These are phyloP conservation scores for Cassiopea xamachana DNA, from an alignment of 30 jellyfish, hydroid and myxozoan genomes.

Conservation along the genomic window DNA sequence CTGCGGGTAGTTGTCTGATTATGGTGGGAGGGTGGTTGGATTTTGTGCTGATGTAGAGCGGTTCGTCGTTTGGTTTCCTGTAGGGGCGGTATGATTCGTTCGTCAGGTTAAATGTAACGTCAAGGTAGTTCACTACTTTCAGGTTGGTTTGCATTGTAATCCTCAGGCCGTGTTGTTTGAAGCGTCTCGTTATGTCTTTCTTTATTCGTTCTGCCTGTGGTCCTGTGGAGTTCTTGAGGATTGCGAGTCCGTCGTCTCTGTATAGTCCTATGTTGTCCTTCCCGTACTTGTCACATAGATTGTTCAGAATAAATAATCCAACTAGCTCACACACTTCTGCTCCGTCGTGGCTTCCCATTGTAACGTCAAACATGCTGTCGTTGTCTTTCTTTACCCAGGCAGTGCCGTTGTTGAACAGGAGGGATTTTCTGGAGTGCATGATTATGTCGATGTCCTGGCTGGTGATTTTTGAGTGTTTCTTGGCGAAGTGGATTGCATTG, in stretches of 20 bases:
- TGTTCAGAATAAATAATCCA: neutral
- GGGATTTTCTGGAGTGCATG: too few species aligned
- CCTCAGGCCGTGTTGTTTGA: neutral
- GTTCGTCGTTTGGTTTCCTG: conserved; percentile 52
- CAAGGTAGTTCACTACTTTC: conserved; percentile 1
- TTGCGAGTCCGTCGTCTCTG: neutral
- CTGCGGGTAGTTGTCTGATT: conserved; percentile 41
- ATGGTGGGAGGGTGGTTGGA: conserved; percentile 76
- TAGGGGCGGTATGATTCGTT: neutral
- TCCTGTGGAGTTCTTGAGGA: neutral
- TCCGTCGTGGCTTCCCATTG: too few species aligned
- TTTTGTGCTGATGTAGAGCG: conserved; percentile 49
- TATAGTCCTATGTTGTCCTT: neutral
- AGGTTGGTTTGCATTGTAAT: neutral
- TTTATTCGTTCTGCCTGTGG: neutral
- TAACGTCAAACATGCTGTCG: too few species aligned
- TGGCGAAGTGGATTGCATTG: too few species aligned
- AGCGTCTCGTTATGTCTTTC: neutral
- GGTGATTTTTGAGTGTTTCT: too few species aligned
- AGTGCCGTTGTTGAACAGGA: too few species aligned
- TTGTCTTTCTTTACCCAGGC: too few species aligned
- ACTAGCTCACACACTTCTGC: too few species aligned
- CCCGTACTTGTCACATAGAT: neutral
- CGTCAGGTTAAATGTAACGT: neutral
- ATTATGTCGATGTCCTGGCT: too few species aligned